Base-by-base conservation (phyloP, 1,140 invertebrate species). In the Papilio polytes region DNA sequence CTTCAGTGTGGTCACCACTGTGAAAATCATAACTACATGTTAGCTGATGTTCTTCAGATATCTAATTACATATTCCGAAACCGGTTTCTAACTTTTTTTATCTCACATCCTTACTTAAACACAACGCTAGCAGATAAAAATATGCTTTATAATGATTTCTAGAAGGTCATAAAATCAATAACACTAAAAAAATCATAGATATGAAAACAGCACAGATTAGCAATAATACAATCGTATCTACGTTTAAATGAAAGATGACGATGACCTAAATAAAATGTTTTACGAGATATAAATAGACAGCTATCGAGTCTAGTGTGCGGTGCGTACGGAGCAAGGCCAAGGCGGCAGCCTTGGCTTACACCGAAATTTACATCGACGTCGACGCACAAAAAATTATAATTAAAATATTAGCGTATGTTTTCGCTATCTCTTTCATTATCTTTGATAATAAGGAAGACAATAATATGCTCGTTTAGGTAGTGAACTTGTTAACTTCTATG, bases 1-100 rank as follows among this genome's bases (percentile, higher is more conserved):
- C 97, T 95, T 99, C 99, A 44, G 98, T 99, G 89, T 99, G 98
- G 93, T 99, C 98, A 51, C 98, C 98, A 83, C 98, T 99, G 93
- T 80, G 95, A 95, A 86, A 87, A 18, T n/a, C 20, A 51, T 8
- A 41, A 41, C 36, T 41, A 41, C 36, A 41, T 41, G 0, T 41
- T 41, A 7, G 2, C 3, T 41, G 36, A 41, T 41, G 7, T 48
- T 48, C 46, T 12, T 48, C 3, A 48, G 46, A 9, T 13, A 48
- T 48, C 46, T 7, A 15, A 48, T 13, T 48, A 13, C 12, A 3
- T 0, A 13, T 48, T 15, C 10, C 46, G 7, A 48, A 48, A 48
- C 46, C 46, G 12, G 3, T 13, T 48, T 2, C 46, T 48, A 1
- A 10, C 46, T 48, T 15, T 48, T n/a, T 48, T 48, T 48, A 13